Base-by-base conservation (phyloP, 35 echinoderm and acorn worm species). In the Amphiura filiformis region DNA sequence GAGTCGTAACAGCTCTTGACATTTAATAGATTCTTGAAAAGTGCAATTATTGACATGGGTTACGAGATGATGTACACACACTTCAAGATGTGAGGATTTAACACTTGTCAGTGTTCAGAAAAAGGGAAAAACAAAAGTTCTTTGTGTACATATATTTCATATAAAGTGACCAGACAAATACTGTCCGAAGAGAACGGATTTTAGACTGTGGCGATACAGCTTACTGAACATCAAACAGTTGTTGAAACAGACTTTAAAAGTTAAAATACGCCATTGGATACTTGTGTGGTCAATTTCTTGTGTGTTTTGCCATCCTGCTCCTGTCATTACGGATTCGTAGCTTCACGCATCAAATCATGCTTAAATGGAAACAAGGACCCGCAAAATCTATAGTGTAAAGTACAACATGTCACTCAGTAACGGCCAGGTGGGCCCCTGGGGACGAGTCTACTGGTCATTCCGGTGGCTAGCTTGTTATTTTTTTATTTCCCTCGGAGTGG, bases 311-410 rank as follows among this genome's bases (percentile, higher is more conserved):
- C 28, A 70, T 11, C 61, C 26, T 30, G 15, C 7, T 5, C 26
- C 61, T n/a, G 61, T 70, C 61, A 70, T 70, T 70, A 70, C 7
- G n/a, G 61, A 70, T 70, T 70, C 61, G 28, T 30, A 5, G 61
- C 61, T 70, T 70, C 61, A 70, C 61, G 61, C 61, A 70, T 70
- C 61, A 70, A 70, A 70, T 70, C 15, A 23, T 70, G 61, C 7
- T 70, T 70, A 70, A 70, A 70, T 70, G 61, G 61, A 70, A 70
- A 70, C 61, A 70, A 70, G 61, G 61, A n/a, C 61, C 61, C 61
- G 11, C 61, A 26, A 70, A 30, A 70, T 70, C 61, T 70, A 70
- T 70, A 70, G 61, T 70, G 61, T n/a, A 70, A 70, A 70, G 61
- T 70, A n/a, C 61, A 70, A 30, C 61, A 70, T 70, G 61, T 70